Conservation (phyloP, 2,888 invertebrate genomes). For the Chloroclysta siterata region DNA sequence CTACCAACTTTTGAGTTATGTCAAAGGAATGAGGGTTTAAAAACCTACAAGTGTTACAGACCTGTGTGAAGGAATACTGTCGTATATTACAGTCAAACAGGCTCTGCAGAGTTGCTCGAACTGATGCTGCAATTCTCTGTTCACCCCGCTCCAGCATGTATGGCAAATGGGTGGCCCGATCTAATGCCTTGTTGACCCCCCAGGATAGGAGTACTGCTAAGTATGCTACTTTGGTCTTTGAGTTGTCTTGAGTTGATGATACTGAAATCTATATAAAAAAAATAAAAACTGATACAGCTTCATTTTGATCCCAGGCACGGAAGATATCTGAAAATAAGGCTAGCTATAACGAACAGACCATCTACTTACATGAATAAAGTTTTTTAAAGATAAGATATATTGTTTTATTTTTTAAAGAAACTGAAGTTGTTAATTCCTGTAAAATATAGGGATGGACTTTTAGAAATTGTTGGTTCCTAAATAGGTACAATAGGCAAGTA, state of each 20-base stretch:
- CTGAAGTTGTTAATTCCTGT: too few relatives aligned
- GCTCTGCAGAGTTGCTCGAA: slow-evolving; percentile 65
- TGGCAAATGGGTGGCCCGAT: slow-evolving; percentile 68
- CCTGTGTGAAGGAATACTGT: slow-evolving; percentile 73
- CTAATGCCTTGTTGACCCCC: slow-evolving; percentile 59
- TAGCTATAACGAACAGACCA: too few relatives aligned
- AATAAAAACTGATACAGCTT: not conserved
- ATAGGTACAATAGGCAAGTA: too few relatives aligned
- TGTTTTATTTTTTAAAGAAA: too few relatives aligned
- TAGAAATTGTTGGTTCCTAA: too few relatives aligned
- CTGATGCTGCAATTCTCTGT: slow-evolving; percentile 61
- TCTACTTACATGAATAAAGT: too few relatives aligned
- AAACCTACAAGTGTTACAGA: slow-evolving; percentile 40
- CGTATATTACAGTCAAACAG: slow-evolving; percentile 79
- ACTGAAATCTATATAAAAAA: slow-evolving; percentile 72
- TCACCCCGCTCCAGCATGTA: slow-evolving; percentile 77
- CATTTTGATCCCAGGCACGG: too few relatives aligned
- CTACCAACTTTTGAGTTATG: too few relatives aligned
- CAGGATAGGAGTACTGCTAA: slow-evolving; percentile 70
- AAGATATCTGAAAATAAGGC: too few relatives aligned
- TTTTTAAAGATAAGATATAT: too few relatives aligned
- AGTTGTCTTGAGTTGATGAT: slow-evolving; percentile 53
- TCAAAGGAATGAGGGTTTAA: not conserved
- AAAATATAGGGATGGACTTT: too few relatives aligned
- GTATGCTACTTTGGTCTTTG: slow-evolving; percentile 63